These are phyloP conservation scores for Trachurus trachurus DNA, from an alignment of 2,797 vertebrate species.

Conservation along the genomic window DNA sequence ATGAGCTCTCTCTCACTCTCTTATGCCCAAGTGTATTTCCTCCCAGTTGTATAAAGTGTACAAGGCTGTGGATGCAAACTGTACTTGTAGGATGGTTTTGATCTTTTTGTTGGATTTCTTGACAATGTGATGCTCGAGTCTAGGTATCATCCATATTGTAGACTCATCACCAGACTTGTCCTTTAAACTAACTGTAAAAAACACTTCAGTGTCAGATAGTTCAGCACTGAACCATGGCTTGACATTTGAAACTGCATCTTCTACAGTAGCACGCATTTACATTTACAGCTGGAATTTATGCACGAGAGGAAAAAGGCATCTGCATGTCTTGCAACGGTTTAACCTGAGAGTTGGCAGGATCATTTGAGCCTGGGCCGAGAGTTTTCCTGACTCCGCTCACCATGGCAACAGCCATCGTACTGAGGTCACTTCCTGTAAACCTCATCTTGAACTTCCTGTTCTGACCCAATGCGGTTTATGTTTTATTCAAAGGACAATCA, in stretches of 20 bases:
- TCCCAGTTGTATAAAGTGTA: too few species aligned
- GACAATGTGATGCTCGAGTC: too few species aligned
- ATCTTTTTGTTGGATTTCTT: too few species aligned
- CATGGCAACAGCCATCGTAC: slow-evolving; percentile 37
- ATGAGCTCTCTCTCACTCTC: too few species aligned
- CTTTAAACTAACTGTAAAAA: background rate
- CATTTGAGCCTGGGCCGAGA: slow-evolving; percentile 7
- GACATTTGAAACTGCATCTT: background rate
- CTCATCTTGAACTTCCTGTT: slow-evolving; percentile 62
- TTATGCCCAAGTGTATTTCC: too few species aligned
- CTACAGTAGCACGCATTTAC: background rate
- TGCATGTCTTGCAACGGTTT: background rate
- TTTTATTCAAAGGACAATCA: slow-evolving; percentile 84
- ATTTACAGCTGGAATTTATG: background rate
- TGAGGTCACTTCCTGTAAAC: slow-evolving; percentile 70
- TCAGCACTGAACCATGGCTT: background rate
- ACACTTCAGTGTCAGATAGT: background rate
- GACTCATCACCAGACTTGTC: background rate
- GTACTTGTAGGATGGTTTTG: background rate
- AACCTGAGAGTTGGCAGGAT: slow-evolving; percentile 38
- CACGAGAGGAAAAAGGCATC: background rate
- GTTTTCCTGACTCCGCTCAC: slow-evolving; percentile 8
- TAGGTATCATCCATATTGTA: too few species aligned
- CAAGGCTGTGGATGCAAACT: background rate
- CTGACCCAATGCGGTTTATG: slow-evolving; percentile 67